phyloP scores from a whole-genome alignment of 2,113 vertebrate genomes.

The Phalacrocorax brasilianus region DNA sequence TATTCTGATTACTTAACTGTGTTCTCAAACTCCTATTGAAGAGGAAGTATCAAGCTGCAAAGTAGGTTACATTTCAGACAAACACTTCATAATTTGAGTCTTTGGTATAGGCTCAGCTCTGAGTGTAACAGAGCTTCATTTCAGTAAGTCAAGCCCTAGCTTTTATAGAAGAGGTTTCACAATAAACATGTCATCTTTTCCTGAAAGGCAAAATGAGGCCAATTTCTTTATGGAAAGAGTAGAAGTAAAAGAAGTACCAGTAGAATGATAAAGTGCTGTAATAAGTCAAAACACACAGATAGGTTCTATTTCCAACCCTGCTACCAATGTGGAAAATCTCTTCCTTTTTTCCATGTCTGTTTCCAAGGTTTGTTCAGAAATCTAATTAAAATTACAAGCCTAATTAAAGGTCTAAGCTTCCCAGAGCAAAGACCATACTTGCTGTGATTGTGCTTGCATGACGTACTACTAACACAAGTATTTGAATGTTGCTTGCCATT shows the following conservation, averaged over 20 bases:
- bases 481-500: neutral
- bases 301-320: neutral
- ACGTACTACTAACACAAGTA: neutral
- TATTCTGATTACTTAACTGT: neutral
- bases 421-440: neutral
- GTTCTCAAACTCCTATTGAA: neutral
- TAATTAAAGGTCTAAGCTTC: slow-evolving; percentile 12
- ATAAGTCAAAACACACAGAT: neutral
- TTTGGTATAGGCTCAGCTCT: neutral
- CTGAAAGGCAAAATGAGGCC: neutral
- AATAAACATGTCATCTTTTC: neutral
- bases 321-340: neutral
- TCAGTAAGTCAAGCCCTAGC: neutral
- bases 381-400: neutral
- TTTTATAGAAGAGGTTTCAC: neutral
- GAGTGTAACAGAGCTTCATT: neutral
- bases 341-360: neutral
- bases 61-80: neutral
- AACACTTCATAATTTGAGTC: neutral
- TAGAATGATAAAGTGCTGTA: neutral
- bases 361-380: slow-evolving; percentile 8
- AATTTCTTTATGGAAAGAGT: neutral
- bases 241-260: neutral
- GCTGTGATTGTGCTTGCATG: neutral
- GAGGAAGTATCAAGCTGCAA: neutral